Evolutionary conservation across 1,140 invertebrate genomes (phyloP).

Genomic region (Sitobion miscanthi): DNA sequence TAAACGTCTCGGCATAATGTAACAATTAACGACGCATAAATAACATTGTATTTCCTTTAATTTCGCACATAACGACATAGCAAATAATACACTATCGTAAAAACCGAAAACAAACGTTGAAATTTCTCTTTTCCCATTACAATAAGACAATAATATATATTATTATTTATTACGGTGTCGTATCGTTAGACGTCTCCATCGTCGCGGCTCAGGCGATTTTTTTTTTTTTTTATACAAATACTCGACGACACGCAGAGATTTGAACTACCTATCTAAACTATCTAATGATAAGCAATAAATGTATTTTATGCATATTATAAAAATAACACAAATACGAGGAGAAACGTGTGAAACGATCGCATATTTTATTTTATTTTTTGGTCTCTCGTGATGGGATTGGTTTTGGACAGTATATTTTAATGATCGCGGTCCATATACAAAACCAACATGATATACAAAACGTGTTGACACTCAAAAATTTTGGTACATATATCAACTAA

Average conservation of each 20-base stretch:
- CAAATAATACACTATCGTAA: not conserved
- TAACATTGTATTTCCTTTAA: not conserved
- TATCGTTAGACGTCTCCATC: not conserved
- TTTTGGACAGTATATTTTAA: not conserved
- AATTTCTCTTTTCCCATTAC: slow-evolving; percentile 14
- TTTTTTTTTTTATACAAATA: not conserved
- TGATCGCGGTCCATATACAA: not conserved
- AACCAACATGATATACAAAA: not conserved
- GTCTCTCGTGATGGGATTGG: not conserved
- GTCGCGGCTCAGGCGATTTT: not conserved
- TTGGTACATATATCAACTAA: not conserved
- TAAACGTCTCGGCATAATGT: not conserved
- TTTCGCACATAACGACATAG: not conserved
- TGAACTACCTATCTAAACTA: not conserved
- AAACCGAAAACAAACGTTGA: not conserved
- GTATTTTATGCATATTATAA: not conserved
- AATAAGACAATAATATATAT: slow-evolving; percentile 5
- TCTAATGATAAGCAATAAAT: not conserved
- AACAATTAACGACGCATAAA: slow-evolving; percentile 15
- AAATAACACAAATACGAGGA: not conserved
- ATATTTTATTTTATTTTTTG: not conserved
- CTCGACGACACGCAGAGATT: not conserved
- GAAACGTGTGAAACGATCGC: not conserved
- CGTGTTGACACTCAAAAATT: not conserved
- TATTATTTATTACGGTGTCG: not conserved